These are phyloP conservation scores for Fundulus diaphanus DNA, from an alignment of 2,797 vertebrate species.

Conservation along the genomic window DNA sequence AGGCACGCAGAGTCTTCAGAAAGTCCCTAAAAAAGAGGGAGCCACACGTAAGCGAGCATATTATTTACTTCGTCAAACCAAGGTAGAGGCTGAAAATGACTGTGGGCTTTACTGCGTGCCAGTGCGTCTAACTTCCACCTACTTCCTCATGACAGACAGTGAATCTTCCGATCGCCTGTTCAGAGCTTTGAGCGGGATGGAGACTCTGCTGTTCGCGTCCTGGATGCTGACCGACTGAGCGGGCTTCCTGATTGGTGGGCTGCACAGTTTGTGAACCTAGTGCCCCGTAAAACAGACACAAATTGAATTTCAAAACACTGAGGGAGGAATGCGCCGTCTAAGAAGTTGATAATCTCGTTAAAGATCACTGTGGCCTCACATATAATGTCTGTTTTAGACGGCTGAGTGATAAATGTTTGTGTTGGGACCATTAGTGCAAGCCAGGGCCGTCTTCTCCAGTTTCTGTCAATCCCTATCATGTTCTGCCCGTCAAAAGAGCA, in stretches of 20 bases:
- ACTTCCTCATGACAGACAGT: slow-evolving; percentile 85
- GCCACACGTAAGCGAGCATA: background rate
- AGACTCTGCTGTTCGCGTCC: slow-evolving; percentile 74
- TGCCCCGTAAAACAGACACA: slow-evolving; percentile 42
- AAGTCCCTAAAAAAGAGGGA: slow-evolving; percentile 81
- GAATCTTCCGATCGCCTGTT: slow-evolving; percentile 74
- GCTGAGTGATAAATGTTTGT: slow-evolving; percentile 39
- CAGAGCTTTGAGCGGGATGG: slow-evolving; percentile 72
- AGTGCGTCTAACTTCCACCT: slow-evolving; percentile 51
- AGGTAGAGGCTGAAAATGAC: background rate
- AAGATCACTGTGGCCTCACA: slow-evolving; percentile 25
- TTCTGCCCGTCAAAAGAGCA: slow-evolving; percentile 25
- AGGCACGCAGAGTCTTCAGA: slow-evolving; percentile 78
- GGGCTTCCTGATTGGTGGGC: slow-evolving; percentile 74
- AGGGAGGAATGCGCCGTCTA: slow-evolving; percentile 32
- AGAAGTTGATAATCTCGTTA: slow-evolving; percentile 26
- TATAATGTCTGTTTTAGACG: slow-evolving; percentile 32
- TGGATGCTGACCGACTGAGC: slow-evolving; percentile 71
- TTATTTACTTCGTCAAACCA: background rate
- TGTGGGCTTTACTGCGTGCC: slow-evolving; percentile 3
- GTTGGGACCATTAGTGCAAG: slow-evolving; percentile 30
- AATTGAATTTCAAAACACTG: slow-evolving; percentile 37
- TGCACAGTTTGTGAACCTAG: slow-evolving; percentile 87
- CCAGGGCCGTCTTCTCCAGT: slow-evolving; percentile 19
- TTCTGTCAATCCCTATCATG: slow-evolving; percentile 26